Percentiles rank a stretch among this genome's conserved stretches.
Evolutionary conservation across 2,888 invertebrate species (phyloP).

Genomic region (Euproctis similis): DNA sequence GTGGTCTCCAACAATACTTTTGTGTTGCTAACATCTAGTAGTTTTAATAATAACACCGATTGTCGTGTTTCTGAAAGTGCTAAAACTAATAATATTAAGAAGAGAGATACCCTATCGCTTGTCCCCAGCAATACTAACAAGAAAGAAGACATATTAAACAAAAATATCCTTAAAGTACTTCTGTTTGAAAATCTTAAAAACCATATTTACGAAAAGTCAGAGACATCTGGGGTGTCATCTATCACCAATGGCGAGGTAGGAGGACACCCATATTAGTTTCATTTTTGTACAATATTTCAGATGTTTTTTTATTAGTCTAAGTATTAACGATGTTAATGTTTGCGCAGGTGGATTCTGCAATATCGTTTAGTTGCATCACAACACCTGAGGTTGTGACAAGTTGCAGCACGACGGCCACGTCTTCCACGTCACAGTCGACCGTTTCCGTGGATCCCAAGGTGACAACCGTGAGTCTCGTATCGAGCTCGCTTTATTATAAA

Average conservation of each 20-base stretch:
- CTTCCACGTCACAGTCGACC: slow-evolving; percentile 46
- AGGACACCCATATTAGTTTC: slow-evolving; percentile 25
- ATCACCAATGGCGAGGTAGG: slow-evolving; percentile 48
- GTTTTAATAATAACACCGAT: slow-evolving; percentile 31
- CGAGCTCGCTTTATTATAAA: not conserved
- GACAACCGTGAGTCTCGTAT: slow-evolving; percentile 13
- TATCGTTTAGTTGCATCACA: slow-evolving; percentile 72
- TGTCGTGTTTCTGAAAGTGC: slow-evolving; percentile 19
- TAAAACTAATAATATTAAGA: slow-evolving; percentile 20
- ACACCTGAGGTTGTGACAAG: slow-evolving; percentile 66
- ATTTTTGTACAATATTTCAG: too few species aligned
- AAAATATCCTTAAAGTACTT: slow-evolving; percentile 47
- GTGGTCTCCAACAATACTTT: slow-evolving; percentile 50
- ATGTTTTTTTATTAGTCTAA: too few species aligned
- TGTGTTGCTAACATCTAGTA: slow-evolving; percentile 50
- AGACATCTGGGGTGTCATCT: slow-evolving; percentile 27
- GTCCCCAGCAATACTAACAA: slow-evolving; percentile 24
- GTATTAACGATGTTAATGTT: slow-evolving; percentile 27
- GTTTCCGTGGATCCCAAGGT: slow-evolving; percentile 62
- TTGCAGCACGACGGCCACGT: slow-evolving; percentile 56
- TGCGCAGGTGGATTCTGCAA: slow-evolving; percentile 65
- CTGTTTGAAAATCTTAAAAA: slow-evolving; percentile 48
- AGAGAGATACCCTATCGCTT: slow-evolving; percentile 29
- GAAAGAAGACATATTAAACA: slow-evolving; percentile 37
- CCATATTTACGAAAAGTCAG: slow-evolving; percentile 34